Evolutionary conservation across 2,888 invertebrate species (phyloP).

Genomic region (Nipponacmea schrenckii): DNA sequence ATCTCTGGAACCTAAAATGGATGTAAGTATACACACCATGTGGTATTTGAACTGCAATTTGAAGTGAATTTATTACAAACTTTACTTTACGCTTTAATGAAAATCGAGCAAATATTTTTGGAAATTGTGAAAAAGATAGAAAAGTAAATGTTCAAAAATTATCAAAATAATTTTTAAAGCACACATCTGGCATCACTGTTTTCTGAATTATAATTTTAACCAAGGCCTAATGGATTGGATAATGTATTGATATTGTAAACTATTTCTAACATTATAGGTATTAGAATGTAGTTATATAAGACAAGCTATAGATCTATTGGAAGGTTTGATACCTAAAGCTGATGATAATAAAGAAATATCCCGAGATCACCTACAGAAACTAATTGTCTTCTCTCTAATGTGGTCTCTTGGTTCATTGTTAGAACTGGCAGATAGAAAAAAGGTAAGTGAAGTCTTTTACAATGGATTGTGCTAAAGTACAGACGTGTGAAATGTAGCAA

Average conservation of each 20-base stretch:
- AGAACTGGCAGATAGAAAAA: conserved; percentile 82
- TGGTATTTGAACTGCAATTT: no score
- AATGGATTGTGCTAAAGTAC: background rate
- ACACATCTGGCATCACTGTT: no score
- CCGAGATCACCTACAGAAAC: conserved; percentile 81
- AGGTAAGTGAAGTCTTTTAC: conserved; percentile 70
- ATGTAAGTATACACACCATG: conserved; percentile 49
- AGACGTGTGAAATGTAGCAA: no score
- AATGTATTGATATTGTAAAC: background rate
- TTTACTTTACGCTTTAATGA: no score
- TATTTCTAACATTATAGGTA: conserved; percentile 71
- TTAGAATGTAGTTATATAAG: conserved; percentile 90
- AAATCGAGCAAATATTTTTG: no score
- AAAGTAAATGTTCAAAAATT: no score
- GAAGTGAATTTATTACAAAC: no score
- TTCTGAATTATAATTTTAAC: no score
- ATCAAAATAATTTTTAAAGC: no score
- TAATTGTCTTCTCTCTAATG: conserved; percentile 87
- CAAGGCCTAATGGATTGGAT: no score
- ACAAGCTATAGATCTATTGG: conserved; percentile 76
- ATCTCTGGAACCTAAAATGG: conserved; percentile 83
- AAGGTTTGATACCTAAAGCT: conserved; percentile 82
- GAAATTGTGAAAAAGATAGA: no score
- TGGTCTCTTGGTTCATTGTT: conserved; percentile 94
- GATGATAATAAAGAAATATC: conserved; percentile 68